These are phyloP conservation scores for Talpa occidentalis DNA, from an alignment of 2,113 vertebrate species.

Conservation along the genomic window DNA sequence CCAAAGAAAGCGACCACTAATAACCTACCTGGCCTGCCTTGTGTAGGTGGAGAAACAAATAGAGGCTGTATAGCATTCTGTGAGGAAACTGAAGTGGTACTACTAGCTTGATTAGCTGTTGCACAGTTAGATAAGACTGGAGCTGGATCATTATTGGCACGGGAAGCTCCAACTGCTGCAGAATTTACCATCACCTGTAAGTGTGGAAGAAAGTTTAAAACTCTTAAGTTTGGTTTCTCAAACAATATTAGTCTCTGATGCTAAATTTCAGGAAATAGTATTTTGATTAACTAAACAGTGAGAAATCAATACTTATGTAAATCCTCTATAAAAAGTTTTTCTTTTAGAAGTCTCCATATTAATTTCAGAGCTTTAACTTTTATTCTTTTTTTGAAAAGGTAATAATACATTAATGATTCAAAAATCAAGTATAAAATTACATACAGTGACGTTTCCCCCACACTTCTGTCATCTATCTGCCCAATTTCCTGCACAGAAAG, in stretches of 20 bases:
- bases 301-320: constrained; percentile 48
- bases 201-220: constrained; percentile 62
- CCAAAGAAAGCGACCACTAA: constrained; percentile 25
- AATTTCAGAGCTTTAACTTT: constrained; percentile 13
- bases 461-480: not conserved
- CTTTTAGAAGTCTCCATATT: not conserved
- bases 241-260: constrained; percentile 29
- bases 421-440: constrained; percentile 35
- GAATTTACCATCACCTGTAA: constrained; percentile 91
- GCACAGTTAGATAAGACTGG: constrained; percentile 87
- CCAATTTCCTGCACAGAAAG: not conserved
- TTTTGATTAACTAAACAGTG: constrained; percentile 13
- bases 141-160: constrained; percentile 85
- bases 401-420: constrained; percentile 47
- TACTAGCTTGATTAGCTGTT: constrained; percentile 83
- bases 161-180: constrained; percentile 85
- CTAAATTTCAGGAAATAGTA: constrained; percentile 40
- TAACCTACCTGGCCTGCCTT: constrained; percentile 87
- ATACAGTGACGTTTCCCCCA: not conserved
- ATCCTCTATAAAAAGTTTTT: not conserved
- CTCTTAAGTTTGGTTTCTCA: constrained; percentile 55
- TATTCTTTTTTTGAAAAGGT: constrained; percentile 33
- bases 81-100: constrained; percentile 84
- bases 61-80: constrained; percentile 85
- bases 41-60: constrained; percentile 82